Conservation (phyloP, 2,888 invertebrate species). For the Exephanes ischioxanthus region DNA sequence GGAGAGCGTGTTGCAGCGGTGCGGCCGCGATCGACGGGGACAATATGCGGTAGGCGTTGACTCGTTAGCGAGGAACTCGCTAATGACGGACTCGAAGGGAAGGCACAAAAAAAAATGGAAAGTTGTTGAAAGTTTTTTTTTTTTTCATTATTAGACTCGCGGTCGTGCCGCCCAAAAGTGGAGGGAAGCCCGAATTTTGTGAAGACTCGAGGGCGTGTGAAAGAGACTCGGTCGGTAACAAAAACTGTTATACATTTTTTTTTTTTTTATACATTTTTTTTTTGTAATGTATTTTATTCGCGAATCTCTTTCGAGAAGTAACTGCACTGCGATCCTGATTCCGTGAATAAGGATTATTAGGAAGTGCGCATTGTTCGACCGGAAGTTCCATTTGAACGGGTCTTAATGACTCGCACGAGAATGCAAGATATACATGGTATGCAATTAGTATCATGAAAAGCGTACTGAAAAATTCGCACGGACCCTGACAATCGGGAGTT, state of each 20-base stretch:
- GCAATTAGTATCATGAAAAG: slow-evolving; percentile 55
- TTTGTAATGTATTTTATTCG: neutral
- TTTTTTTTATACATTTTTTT: too few relatives aligned
- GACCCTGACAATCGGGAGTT: slow-evolving; percentile 48
- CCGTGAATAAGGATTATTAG: slow-evolving; percentile 17
- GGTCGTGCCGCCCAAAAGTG: neutral
- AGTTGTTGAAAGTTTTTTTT: neutral
- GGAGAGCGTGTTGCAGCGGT: slow-evolving; percentile 22
- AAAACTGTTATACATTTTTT: too few relatives aligned
- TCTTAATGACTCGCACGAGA: slow-evolving; percentile 35
- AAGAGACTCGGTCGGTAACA: neutral
- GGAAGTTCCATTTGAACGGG: slow-evolving; percentile 46
- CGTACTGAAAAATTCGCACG: slow-evolving; percentile 58
- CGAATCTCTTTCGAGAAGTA: neutral
- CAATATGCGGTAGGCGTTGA: slow-evolving; percentile 9
- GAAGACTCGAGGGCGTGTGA: neutral
- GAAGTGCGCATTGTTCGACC: slow-evolving; percentile 34
- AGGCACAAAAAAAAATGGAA: slow-evolving; percentile 19
- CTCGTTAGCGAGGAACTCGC: slow-evolving; percentile 36
- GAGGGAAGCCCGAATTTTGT: neutral
- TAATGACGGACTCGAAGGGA: slow-evolving; percentile 15
- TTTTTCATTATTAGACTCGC: neutral
- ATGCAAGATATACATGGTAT: slow-evolving; percentile 15
- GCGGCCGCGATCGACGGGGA: neutral
- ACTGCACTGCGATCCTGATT: neutral